Conservation (phyloP, 2,113 vertebrate species). For the Ageneiosus marmoratus region DNA sequence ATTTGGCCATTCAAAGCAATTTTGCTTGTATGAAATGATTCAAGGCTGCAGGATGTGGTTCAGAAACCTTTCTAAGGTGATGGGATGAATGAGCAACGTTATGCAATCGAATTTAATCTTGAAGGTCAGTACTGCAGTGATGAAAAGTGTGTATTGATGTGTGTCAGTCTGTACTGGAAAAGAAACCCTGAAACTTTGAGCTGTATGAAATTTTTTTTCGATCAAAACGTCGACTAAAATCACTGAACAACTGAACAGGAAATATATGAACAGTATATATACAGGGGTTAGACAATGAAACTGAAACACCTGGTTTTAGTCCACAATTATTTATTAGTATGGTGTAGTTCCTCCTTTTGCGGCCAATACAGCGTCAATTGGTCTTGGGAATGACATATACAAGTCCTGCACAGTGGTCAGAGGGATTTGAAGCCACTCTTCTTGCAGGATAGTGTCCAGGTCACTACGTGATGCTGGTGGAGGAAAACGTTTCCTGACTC, state of each 20-base stretch:
- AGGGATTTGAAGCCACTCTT: too few species aligned
- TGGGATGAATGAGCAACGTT: neutral
- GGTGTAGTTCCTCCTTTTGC: too few species aligned
- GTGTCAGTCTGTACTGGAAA: neutral
- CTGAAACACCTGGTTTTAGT: too few species aligned
- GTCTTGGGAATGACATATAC: too few species aligned
- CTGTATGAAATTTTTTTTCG: neutral
- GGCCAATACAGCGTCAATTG: too few species aligned
- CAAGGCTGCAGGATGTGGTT: neutral
- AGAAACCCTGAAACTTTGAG: neutral
- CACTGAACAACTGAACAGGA: neutral
- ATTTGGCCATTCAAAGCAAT: neutral
- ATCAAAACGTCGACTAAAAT: neutral
- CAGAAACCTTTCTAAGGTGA: neutral
- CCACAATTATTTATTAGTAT: too few species aligned
- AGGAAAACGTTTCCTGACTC: too few species aligned
- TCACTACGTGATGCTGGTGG: too few species aligned
- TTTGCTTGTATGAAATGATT: neutral
- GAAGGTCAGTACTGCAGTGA: neutral
- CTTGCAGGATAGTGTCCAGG: too few species aligned
- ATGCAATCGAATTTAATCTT: neutral
- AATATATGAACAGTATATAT: too few species aligned
- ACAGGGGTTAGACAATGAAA: too few species aligned
- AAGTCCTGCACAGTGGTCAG: too few species aligned
- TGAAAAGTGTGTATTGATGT: neutral